Evolutionary conservation across 2,797 vertebrate genomes (phyloP).

Genomic region (Meriones psammophilus): DNA sequence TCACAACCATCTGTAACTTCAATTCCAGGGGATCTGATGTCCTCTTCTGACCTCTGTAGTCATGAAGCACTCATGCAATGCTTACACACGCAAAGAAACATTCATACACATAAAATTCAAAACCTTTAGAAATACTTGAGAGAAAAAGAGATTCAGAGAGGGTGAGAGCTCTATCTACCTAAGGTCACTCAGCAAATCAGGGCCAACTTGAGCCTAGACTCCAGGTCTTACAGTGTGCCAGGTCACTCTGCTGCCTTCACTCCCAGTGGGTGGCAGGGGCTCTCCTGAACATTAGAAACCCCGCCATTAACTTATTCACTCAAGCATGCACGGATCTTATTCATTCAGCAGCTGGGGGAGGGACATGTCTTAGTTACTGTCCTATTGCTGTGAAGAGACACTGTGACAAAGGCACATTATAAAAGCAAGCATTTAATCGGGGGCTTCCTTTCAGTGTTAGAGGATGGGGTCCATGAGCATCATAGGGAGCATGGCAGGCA

Average conservation of each 20-base stretch:
- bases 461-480: background rate
- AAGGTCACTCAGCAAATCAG: conserved; percentile 27
- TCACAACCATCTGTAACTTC: background rate
- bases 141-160: conserved; percentile 1
- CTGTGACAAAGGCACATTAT: background rate
- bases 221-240: background rate
- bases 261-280: background rate
- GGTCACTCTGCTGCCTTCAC: background rate
- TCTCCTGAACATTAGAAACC: background rate
- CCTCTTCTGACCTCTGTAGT: background rate
- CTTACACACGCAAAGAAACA: background rate
- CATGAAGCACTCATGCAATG: background rate
- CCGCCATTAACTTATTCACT: background rate
- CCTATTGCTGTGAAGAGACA: background rate
- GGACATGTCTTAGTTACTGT: background rate
- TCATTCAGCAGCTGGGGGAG: background rate
- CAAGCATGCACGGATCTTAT: no score
- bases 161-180: background rate
- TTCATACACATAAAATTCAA: background rate
- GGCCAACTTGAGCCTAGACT: background rate
- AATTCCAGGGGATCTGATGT: background rate
- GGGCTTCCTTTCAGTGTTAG: background rate
- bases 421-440: background rate
- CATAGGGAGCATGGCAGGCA: background rate
- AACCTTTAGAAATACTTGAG: background rate